Conservation (phyloP, 2,113 vertebrate species). For the cat (Felis catus) region DNA sequence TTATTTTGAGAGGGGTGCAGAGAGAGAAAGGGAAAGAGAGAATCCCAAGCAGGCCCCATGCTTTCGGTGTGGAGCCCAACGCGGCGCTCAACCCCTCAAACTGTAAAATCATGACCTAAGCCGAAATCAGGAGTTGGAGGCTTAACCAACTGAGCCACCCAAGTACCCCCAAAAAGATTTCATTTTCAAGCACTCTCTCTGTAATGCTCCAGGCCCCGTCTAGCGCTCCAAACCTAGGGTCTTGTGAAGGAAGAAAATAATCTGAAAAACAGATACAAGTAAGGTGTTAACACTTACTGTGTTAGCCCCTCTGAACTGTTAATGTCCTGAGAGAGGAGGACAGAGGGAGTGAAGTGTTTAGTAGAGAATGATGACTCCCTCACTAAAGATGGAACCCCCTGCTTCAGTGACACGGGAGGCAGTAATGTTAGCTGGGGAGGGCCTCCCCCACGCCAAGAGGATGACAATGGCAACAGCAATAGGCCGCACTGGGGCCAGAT, state of each 20-base stretch:
- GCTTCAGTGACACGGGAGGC: neutral
- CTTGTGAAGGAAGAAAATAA: neutral
- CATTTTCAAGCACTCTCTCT: slow-evolving; percentile 21
- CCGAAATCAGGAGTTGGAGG: too few relatives aligned
- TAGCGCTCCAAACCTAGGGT: neutral
- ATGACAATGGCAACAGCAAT: neutral
- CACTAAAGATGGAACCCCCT: neutral
- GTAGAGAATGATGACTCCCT: neutral
- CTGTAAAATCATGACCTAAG: too few relatives aligned
- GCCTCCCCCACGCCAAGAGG: neutral
- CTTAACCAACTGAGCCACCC: too few relatives aligned
- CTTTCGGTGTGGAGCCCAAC: too few relatives aligned
- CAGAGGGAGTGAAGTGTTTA: neutral
- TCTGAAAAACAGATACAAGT: neutral
- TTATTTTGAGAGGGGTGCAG: too few relatives aligned
- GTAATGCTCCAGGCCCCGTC: neutral
- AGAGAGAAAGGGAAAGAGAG: too few relatives aligned
- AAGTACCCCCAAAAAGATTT: neutral
- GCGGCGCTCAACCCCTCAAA: too few relatives aligned
- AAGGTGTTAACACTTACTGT: slow-evolving; percentile 8
- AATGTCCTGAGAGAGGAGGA: neutral
- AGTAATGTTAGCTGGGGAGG: neutral
- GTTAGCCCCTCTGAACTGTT: neutral
- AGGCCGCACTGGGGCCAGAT: neutral
- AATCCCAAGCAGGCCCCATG: too few relatives aligned